Evolutionary conservation across 1,140 invertebrate species (phyloP).

Genomic region (Halotydeus destructor): DNA sequence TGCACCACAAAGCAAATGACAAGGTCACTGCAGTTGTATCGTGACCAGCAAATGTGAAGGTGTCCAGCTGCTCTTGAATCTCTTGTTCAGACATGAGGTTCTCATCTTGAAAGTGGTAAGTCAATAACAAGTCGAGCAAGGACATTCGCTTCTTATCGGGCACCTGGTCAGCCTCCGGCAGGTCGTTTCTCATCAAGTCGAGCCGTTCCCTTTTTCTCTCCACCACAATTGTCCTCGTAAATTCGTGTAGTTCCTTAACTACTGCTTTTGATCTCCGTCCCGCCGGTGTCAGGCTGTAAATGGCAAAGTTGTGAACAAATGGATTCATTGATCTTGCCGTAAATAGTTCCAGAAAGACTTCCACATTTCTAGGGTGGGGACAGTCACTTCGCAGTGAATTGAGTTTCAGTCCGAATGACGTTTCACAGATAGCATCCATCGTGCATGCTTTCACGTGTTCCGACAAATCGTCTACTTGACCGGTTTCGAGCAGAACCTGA

Average conservation of each 20-base stretch:
- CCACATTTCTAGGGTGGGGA: no score
- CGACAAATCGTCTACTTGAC: constrained; percentile 26
- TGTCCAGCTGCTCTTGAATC: constrained; percentile 22
- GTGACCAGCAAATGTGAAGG: constrained; percentile 22
- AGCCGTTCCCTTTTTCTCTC: constrained; percentile 16
- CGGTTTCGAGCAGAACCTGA: constrained; percentile 25
- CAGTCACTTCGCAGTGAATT: no score
- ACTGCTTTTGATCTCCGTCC: constrained; percentile 22
- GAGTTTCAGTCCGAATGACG: constrained; percentile 39
- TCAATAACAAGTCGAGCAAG: constrained; percentile 9
- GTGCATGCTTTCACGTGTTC: constrained; percentile 31
- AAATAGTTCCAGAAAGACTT: background rate
- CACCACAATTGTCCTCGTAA: constrained; percentile 38
- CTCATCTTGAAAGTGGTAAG: constrained; percentile 19
- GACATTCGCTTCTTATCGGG: constrained; percentile 31
- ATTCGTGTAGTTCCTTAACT: constrained; percentile 55
- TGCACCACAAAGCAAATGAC: constrained; percentile 12
- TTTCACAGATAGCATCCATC: constrained; percentile 35
- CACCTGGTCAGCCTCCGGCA: no score
- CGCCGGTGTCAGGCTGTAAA: constrained; percentile 14
- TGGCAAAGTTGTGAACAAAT: no score
- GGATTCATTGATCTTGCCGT: background rate
- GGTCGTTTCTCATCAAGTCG: no score
- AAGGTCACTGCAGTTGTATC: constrained; percentile 19
- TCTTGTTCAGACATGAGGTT: constrained; percentile 27